phyloP scores from a whole-genome alignment of 2,888 invertebrate genomes.

The Andrena praecox region DNA sequence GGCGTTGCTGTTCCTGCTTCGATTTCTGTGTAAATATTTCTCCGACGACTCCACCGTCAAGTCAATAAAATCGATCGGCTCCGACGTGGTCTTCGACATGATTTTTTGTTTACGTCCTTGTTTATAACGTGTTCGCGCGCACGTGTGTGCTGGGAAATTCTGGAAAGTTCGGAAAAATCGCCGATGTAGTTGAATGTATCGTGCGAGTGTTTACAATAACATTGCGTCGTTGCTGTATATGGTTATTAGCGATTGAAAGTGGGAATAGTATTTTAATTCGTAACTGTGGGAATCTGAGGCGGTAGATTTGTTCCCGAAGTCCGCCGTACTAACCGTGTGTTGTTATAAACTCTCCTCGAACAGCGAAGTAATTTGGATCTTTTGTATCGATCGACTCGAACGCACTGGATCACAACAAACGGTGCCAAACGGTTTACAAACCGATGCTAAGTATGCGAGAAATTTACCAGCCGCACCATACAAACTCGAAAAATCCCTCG shows the following conservation, averaged over 20 bases:
- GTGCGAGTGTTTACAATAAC: background rate
- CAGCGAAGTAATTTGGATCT: background rate
- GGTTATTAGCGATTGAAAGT: background rate
- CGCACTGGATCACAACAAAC: too few species aligned
- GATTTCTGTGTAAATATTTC: background rate
- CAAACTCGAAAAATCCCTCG: too few species aligned
- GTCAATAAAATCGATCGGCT: conserved; percentile 67
- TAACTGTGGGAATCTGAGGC: background rate
- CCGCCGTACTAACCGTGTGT: conserved; percentile 2
- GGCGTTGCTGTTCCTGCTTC: background rate
- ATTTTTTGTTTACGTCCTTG: background rate
- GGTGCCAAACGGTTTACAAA: too few species aligned
- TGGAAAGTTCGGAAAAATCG: background rate
- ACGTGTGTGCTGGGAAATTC: background rate
- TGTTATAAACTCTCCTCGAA: background rate
- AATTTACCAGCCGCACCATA: background rate
- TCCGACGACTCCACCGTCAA: conserved; percentile 67
- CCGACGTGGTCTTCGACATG: conserved; percentile 16
- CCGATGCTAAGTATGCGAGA: too few species aligned
- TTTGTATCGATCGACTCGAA: background rate
- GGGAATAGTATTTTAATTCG: background rate
- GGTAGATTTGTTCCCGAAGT: background rate
- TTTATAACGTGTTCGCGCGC: background rate
- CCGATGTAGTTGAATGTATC: background rate
- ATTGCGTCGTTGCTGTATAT: background rate